Evolutionary conservation across 2,797 vertebrate genomes (phyloP).

Genomic region (Rachycentron canadum): DNA sequence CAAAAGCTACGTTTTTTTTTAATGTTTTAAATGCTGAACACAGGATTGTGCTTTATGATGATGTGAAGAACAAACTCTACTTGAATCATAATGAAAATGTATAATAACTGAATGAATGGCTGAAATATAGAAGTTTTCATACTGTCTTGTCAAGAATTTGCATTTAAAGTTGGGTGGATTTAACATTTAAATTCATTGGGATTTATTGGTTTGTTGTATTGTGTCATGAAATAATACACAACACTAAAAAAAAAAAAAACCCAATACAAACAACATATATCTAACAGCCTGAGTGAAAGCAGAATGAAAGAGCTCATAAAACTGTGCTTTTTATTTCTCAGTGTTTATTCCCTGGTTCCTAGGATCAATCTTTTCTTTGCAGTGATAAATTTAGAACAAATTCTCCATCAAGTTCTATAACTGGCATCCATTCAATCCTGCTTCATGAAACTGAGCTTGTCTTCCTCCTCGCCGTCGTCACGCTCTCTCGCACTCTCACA

Average conservation of each 20-base stretch:
- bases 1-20: not conserved
- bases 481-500: not conserved
- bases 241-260: too few relatives aligned
- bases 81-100: too few relatives aligned
- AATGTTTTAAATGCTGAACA: not conserved
- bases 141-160: too few relatives aligned
- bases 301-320: not conserved
- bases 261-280: too few relatives aligned
- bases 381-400: not conserved
- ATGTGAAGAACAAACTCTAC: too few relatives aligned
- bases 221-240: not conserved
- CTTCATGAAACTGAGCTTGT: conserved; percentile 7
- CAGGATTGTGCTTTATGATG: not conserved
- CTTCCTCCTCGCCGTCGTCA: conserved; percentile 1
- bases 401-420: not conserved
- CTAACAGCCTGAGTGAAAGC: not conserved
- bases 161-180: not conserved
- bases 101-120: not conserved
- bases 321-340: not conserved
- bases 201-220: not conserved
- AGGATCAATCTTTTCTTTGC: not conserved
- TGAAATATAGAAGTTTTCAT: not conserved
- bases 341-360: not conserved
- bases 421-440: not conserved
- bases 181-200: not conserved